Percentiles rank a stretch among this genome's conserved stretches.
Conservation (phyloP, 2,888 invertebrate species). For the Drosophila hamatofila region DNA sequence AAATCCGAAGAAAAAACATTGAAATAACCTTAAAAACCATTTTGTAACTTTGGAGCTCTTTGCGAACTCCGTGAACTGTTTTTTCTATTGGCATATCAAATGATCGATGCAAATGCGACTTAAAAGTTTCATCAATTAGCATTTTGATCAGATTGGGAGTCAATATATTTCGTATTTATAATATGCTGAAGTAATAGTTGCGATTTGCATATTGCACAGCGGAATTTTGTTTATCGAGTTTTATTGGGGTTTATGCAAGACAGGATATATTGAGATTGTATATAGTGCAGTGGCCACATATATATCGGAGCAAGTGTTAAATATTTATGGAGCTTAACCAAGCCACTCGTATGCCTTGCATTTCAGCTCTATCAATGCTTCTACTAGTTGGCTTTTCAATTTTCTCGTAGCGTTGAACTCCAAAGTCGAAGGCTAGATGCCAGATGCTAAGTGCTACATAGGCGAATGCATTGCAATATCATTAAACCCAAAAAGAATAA, state of each 20-base stretch:
- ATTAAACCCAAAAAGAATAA: constrained; percentile 11
- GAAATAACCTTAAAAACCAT: constrained; percentile 8
- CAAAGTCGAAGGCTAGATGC: constrained; percentile 46
- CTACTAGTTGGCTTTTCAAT: constrained; percentile 13
- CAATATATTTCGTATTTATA: constrained; percentile 64
- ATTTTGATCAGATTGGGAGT: constrained; percentile 17
- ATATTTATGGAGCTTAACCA: constrained; percentile 50
- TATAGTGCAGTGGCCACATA: constrained; percentile 36
- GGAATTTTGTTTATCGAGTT: constrained; percentile 28
- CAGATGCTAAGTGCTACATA: constrained; percentile 10
- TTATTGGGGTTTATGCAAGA: constrained; percentile 61
- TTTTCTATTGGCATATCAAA: constrained; percentile 40
- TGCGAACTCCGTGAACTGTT: background rate
- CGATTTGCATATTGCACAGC: constrained; percentile 57
- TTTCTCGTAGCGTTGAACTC: constrained; percentile 51
- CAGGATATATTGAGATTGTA: constrained; percentile 61
- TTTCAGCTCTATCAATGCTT: constrained; percentile 1
- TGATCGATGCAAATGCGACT: constrained; percentile 51
- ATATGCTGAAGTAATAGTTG: constrained; percentile 68
- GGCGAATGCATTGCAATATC: constrained; percentile 20
- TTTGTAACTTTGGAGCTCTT: background rate
- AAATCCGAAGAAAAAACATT: background rate
- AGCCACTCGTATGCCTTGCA: constrained; percentile 16
- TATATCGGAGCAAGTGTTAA: constrained; percentile 46
- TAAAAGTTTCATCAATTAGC: constrained; percentile 3